Evolutionary conservation across 2,797 vertebrate genomes (phyloP), one percentile per base, ranked within the genome.

Genomic region (Delichon dasypus): DNA sequence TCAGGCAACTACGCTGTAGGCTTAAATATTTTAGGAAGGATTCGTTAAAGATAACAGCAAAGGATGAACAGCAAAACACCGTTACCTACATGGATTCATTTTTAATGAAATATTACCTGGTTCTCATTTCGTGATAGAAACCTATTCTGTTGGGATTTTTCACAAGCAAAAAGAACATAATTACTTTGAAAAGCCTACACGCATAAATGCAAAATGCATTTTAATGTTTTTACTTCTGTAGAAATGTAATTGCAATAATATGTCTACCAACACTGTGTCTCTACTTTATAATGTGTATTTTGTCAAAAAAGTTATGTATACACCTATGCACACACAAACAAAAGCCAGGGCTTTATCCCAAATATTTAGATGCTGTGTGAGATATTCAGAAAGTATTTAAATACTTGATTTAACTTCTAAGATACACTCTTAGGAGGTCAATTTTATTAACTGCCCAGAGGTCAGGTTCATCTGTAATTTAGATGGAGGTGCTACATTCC

Each of bases 11-110:
- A 47, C 83, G 76, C 53, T 79, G 60, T 88, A 90, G 90, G 80
- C 86, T 96, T 95, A 90, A 96, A 96, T 96, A 95, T 97, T 96
- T 97, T 85, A 96, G 94, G 74, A 96, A 94, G 89, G 48, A 62
- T 94, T 95, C 4, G 1, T 94, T 96, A 93, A 96, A 96, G 96
- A 95, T 96, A 95, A 95, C 94, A 94, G 93, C 93, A 94, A 92
- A 91, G 71, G 74, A 95, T 74, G 75, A 94, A 80, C 89, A 93
- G 94, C 93, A 96, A 96, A 97, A 95, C 85, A 90, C 89, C 83
- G 94, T 94, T 96, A 96, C 93, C 93, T 86, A 61, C 85, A 51
- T 19, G 76, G 93, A 93, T 94, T 80, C 77, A 95, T 96, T 95
- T 96, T 93, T 92, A 93, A 94, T 95, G 85, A 93, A 94, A 87